These are phyloP conservation scores for Hydractinia symbiolongicarpus DNA, from an alignment of 30 jellyfish, hydroid and myxozoan genomes.

Conservation along the genomic window DNA sequence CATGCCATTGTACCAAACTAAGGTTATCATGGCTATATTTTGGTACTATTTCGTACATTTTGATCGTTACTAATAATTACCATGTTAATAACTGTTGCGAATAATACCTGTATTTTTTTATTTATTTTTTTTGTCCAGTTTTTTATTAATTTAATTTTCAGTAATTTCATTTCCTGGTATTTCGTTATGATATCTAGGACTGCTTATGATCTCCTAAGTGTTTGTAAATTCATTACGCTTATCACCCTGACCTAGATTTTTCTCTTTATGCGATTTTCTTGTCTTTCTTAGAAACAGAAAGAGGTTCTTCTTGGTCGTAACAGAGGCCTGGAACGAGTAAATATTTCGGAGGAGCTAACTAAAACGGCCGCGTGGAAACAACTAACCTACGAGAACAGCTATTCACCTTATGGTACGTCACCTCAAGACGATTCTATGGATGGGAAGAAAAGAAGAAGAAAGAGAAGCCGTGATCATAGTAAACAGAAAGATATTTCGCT, in stretches of 20 bases:
- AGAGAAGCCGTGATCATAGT: slow-evolving; percentile 18
- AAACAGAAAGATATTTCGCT: background rate
- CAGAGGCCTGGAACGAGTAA: slow-evolving; percentile 29
- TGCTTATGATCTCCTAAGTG: too few relatives aligned
- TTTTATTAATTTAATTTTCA: too few relatives aligned
- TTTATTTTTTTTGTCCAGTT: too few relatives aligned
- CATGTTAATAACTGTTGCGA: too few relatives aligned
- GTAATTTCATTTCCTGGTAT: too few relatives aligned
- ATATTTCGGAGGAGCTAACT: slow-evolving; percentile 76
- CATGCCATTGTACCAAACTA: too few relatives aligned
- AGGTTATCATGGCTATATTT: too few relatives aligned
- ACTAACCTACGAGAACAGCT: slow-evolving; percentile 20
- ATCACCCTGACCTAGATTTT: background rate
- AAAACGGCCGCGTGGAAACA: slow-evolving; percentile 94
- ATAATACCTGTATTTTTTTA: too few relatives aligned
- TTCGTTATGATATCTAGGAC: too few relatives aligned
- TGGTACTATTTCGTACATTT: too few relatives aligned
- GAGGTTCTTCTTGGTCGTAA: slow-evolving; percentile 40
- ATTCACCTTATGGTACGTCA: slow-evolving; percentile 7
- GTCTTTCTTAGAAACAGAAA: slow-evolving; percentile 42
- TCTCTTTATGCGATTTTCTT: background rate
- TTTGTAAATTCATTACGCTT: background rate
- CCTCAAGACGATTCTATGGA: slow-evolving; percentile 14
- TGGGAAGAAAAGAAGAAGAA: slow-evolving; percentile 7
- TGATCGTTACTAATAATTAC: too few relatives aligned